A percentile compares a stretch with the other conserved stretches of the same genome.
Conservation (phyloP, 2,113 vertebrate species). For the Saimiri boliviensis region DNA sequence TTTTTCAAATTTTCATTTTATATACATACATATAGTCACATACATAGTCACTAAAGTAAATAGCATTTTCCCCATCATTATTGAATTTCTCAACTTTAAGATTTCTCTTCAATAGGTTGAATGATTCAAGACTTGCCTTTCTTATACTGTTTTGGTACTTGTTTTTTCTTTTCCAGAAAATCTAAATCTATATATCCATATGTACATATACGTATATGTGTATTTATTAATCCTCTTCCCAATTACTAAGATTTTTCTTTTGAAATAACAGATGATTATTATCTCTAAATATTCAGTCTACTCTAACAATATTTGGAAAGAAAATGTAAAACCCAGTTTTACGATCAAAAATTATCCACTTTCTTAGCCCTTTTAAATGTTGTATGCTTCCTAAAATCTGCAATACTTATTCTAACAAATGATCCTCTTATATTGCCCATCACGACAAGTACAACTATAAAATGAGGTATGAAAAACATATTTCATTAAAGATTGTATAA, state of each 20-base stretch:
- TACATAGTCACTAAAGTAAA: not conserved
- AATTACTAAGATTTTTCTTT: not conserved
- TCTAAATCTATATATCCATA: not conserved
- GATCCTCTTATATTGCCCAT: not conserved
- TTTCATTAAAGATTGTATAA: not conserved
- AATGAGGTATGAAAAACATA: not conserved
- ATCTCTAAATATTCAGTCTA: not conserved
- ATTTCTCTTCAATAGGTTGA: not conserved
- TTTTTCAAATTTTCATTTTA: conserved; percentile 22
- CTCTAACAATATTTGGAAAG: conserved; percentile 19
- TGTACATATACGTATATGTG: not conserved
- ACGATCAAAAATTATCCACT: not conserved
- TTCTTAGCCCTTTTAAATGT: not conserved
- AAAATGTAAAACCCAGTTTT: not conserved
- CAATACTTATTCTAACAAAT: not conserved
- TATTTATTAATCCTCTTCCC: not conserved
- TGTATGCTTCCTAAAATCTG: not conserved
- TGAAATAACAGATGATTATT: not conserved
- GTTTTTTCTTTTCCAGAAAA: not conserved
- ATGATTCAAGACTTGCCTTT: conserved; percentile 17
- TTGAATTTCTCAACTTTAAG: not conserved
- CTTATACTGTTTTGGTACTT: not conserved
- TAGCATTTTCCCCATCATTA: not conserved
- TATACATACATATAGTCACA: not conserved
- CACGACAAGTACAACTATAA: not conserved